Base-by-base conservation (phyloP, 2,113 vertebrate species). In the Murina feae region DNA sequence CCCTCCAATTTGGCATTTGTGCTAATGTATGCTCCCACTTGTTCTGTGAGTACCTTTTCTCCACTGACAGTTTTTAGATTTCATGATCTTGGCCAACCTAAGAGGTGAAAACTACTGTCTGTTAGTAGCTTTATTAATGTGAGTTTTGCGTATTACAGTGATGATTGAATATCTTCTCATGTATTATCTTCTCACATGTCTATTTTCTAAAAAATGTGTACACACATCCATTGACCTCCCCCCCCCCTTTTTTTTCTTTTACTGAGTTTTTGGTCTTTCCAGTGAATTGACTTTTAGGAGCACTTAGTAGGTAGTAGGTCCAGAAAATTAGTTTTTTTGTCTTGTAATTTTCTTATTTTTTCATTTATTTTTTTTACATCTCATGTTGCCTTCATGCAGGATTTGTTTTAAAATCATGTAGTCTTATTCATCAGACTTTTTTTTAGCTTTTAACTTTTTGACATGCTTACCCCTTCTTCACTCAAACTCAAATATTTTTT, bases 1-100 rank as follows among this genome's bases (percentile, higher is more conserved):
- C 84, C 90, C 87, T 94, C 91, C 47, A 51, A 23, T 65, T 91
- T 96, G 89, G 89, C 86, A 42, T 80, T 44, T 51, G 18, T 32
- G 0, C 49, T 17, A 4, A 37, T 16, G 39, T 18, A 1, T 18
- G 13, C 47, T 92, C 69, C 66, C n/a, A 9, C 79, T n/a, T 21
- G 14, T 63, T 21, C 6, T 42, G 37, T 47, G 81, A 72, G 18
- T 8, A 78, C 55, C 35, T 78, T 8, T 91, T 47, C 39, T 78
- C 84, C 12, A 9, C 28, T 65, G 66, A 78, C 30, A 53, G 72
- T 81, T 42, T 18, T 44, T 71, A 65, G 88, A 60, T 78, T 74
- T 89, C 23, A 4, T 4, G 20, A 28, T 86, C 82, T 80, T 83
- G 49, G 75, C 86, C 79, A 86, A 23, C 39, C 11, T 9, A 51